phyloP scores from a whole-genome alignment of 2,888 invertebrate genomes.

The Nudaria mundana region DNA sequence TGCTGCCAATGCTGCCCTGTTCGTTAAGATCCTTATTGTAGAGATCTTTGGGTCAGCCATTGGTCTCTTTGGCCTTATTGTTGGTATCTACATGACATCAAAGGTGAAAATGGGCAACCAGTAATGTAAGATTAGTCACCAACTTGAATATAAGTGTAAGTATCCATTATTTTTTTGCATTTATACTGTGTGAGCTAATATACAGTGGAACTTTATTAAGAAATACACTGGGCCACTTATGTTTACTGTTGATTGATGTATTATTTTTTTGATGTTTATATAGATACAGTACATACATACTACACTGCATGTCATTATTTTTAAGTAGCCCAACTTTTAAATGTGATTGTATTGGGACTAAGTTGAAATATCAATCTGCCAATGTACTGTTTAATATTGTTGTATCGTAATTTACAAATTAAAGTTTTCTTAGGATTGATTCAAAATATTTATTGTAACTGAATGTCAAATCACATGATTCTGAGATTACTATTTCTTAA shows the following conservation, averaged over 20 bases:
- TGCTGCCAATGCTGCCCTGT: conserved; percentile 97
- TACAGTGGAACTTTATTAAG: too few species aligned
- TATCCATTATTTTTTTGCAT: conserved; percentile 37
- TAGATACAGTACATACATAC: too few species aligned
- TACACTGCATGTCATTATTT: too few species aligned
- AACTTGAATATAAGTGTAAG: conserved; percentile 71
- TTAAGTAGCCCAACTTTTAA: too few species aligned
- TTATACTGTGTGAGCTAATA: too few species aligned
- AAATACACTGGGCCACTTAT: background rate
- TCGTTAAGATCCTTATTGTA: conserved; percentile 98
- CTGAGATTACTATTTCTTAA: conserved; percentile 1
- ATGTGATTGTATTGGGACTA: too few species aligned
- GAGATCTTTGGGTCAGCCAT: conserved; percentile 99
- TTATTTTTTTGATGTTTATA: too few species aligned
- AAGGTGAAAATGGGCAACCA: conserved; percentile 90
- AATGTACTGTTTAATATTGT: too few species aligned
- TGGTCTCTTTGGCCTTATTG: conserved; percentile 98
- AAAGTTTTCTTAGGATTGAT: background rate
- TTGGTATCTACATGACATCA: conserved; percentile 96
- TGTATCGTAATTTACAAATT: background rate
- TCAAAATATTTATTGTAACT: too few species aligned
- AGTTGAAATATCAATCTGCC: too few species aligned
- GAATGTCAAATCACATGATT: conserved; percentile 29
- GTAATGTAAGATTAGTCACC: conserved; percentile 56
- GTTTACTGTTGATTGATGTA: background rate